Base-by-base conservation (phyloP, 2,113 vertebrate species). In the Amphiprion ocellaris region DNA sequence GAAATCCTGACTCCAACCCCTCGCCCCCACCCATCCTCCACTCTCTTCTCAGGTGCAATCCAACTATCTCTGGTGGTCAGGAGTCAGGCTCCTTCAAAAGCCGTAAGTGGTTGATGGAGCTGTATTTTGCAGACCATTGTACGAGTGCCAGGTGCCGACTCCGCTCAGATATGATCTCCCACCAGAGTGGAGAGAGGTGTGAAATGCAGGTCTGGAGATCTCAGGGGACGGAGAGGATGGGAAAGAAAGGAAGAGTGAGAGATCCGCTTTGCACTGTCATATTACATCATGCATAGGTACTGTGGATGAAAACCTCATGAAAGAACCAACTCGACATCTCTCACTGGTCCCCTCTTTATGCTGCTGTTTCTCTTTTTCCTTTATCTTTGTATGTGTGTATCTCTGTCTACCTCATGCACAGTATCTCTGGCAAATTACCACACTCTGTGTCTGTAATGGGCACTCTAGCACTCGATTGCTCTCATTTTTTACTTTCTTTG, bases 31-130 rank as follows among this genome's bases (percentile, higher is more conserved):
- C 19, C 37, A 37, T 16, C 7, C 49, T 39, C 44, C 74, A 14
- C 9, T 53, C 74, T 81, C 19, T 68, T 86, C 84, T 79, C 65
- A 86, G 74, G 85, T 74, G 61, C 85, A 83, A 84, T 89, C 79
- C 85, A 86, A 77, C 85, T 88, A 88, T 90, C 87, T 87, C 83
- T 81, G 87, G 88, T 90, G 87, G 92, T 90, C 88, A 89, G 88
- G 81, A 90, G 87, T 86, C 86, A 79, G 86, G 46, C 84, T 82
- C 79, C 79, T 86, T 92, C 84, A 91, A 84, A 87, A 87, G 84
- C 87, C 80, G 26, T 92, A 90, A 93, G 90, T 92, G 90, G 83
- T 90, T 90, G 90, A 92, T 90, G 92, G 92, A 92, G 83, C 86
- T 79, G 81, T 90, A 85, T 89, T 92, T 92, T 89, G 85, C 84